These are phyloP conservation scores for Morinoia aosen DNA, from an alignment of 2,888 invertebrate species.

Conservation along the genomic window DNA sequence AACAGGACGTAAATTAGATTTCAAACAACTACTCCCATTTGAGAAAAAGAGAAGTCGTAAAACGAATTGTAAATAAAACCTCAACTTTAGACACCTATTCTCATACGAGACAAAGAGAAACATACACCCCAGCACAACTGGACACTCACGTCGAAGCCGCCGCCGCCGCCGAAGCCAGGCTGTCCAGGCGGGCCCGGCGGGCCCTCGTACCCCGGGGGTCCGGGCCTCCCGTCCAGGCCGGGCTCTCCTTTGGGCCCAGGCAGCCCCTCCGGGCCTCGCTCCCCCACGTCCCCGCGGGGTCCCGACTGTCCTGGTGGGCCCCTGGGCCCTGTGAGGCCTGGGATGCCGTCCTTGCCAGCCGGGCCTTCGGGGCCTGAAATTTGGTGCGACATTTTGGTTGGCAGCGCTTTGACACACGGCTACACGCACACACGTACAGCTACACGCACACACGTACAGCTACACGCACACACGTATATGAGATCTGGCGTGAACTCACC, in stretches of 20 bases:
- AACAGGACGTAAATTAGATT: no score
- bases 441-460: no score
- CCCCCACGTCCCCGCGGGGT: slow-evolving; percentile 68
- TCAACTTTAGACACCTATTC: no score
- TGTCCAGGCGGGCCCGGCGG: slow-evolving; percentile 68
- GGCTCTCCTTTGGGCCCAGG: slow-evolving; percentile 68
- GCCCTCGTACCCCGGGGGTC: slow-evolving; percentile 63
- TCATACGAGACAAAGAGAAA: no score
- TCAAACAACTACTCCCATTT: no score
- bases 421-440: no score
- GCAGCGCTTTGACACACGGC: not conserved
- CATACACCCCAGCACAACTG: no score
- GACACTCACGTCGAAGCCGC: slow-evolving; percentile 60
- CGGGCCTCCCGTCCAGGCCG: slow-evolving; percentile 66
- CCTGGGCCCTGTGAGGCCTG: slow-evolving; percentile 69
- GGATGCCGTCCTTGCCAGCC: slow-evolving; percentile 69
- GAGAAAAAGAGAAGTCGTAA: no score
- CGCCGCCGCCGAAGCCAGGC: slow-evolving; percentile 64
- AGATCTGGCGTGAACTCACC: no score
- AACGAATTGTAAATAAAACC: no score
- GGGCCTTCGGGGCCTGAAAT: slow-evolving; percentile 67
- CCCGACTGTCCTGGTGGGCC: slow-evolving; percentile 72
- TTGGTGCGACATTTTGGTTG: not conserved
- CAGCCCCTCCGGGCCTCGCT: slow-evolving; percentile 63
- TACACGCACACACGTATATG: no score